Evolutionary conservation across 2,888 invertebrate genomes (phyloP), one percentile per base, ranked within the genome.

Genomic region (Watsonalla binaria): DNA sequence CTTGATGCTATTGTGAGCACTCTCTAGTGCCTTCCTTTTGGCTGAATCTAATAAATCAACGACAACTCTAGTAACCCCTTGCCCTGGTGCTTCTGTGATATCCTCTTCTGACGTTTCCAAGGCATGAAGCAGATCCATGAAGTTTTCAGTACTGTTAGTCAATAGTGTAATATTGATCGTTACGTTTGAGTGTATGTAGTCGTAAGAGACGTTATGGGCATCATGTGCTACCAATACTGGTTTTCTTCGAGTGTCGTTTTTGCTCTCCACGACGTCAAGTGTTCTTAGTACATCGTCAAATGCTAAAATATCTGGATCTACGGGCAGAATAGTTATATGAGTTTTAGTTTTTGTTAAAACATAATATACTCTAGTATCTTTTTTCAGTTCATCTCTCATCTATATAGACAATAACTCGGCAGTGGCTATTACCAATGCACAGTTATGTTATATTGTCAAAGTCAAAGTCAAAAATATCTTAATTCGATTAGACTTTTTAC

Each of bases 211-310:
- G 9, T 53, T 58, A 0, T 56, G 56, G n/a, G 54, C 51, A 37
- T 4, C 37, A 24, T 61, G 24, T 24, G 24, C 24, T 4, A 24
- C 55, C 9, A 66, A 51, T 37, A 61, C 50, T 9, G 60, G 56
- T 59, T 71, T 74, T 13, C 61, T 66, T 48, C 67, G 63, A n/a
- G 46, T 68, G 51, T 72, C 57, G 42, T 58, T 69, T 53, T 66
- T 62, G 5, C 51, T 56, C 8, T 76, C 67, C 5, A 69, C 52
- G 0, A 69, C 52, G 0, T 63, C 69, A n/a, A 81, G 71, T 35
- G 66, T 73, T 7, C 60, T 72, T 0, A 81, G 55, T 6, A 81
- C 76, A 55, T 83, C 81, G 11, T 78, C 78, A 15, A 83, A 82
- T 2, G 62, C 75, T 52, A 82, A 50, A 54, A 74, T 56, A 35